These are phyloP conservation scores for Drosophila ficusphila DNA, from an alignment of 1,140 invertebrate species.

Conservation along the genomic window DNA sequence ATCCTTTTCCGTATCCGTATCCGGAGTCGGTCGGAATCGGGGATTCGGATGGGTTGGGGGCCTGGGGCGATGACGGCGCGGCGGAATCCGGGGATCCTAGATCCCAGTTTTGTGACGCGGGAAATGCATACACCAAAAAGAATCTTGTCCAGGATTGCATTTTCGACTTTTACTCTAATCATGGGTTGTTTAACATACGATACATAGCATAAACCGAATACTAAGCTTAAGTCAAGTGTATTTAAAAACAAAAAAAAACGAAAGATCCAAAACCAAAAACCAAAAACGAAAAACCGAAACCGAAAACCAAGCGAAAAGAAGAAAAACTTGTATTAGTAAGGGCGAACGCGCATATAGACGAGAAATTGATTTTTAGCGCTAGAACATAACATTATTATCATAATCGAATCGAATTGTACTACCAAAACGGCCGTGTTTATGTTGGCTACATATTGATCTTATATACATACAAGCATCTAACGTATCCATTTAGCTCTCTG, in stretches of 20 bases:
- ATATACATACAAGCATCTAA: constrained; percentile 7
- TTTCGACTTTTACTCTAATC: constrained; percentile 82
- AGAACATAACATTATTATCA: constrained; percentile 43
- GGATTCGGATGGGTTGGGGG: constrained; percentile 14
- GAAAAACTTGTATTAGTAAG: constrained; percentile 52
- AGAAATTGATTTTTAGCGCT: constrained; percentile 55
- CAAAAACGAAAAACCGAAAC: not conserved
- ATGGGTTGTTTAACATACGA: constrained; percentile 77
- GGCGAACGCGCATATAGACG: constrained; percentile 52
- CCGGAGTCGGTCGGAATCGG: not conserved
- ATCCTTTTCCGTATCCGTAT: not conserved
- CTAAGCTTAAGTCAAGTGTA: constrained; percentile 62
- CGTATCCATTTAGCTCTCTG: constrained; percentile 30
- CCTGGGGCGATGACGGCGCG: constrained; percentile 66
- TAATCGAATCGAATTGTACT: constrained; percentile 49
- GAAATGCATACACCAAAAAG: constrained; percentile 70
- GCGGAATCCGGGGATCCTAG: constrained; percentile 6
- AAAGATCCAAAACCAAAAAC: constrained; percentile 12
- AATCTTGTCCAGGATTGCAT: constrained; percentile 82
- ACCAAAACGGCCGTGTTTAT: constrained; percentile 65
- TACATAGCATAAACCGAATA: constrained; percentile 77
- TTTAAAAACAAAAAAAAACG: constrained; percentile 36
- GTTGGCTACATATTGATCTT: constrained; percentile 37
- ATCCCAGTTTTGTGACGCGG: constrained; percentile 11
- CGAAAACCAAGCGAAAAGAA: constrained; percentile 2